Percentiles rank a stretch among this genome's conserved stretches.
Evolutionary conservation across 2,888 invertebrate species (phyloP).

Genomic region (Hemaris fuciformis): DNA sequence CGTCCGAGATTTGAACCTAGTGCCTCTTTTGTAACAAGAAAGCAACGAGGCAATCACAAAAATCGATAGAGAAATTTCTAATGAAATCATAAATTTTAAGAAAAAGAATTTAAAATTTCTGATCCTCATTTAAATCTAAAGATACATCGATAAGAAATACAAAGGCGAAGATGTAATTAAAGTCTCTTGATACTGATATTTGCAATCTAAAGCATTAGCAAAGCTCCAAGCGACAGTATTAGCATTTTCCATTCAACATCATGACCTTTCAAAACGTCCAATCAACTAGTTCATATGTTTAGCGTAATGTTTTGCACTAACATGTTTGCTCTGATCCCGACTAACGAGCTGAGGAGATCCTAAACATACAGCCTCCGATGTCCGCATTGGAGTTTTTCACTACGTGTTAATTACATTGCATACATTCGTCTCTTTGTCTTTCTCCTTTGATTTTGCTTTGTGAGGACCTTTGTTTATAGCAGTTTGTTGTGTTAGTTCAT

Average conservation of each 20-base stretch:
- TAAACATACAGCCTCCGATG: slow-evolving; percentile 28
- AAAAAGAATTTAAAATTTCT: too few species aligned
- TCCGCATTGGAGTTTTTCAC: slow-evolving; percentile 27
- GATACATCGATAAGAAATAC: too few species aligned
- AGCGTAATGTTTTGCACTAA: slow-evolving; percentile 16
- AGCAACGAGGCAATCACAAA: too few species aligned
- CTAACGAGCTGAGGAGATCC: slow-evolving; percentile 20
- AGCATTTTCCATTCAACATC: neutral
- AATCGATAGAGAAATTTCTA: too few species aligned
- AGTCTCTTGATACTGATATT: too few species aligned
- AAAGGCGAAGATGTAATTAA: too few species aligned
- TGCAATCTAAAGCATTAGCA: too few species aligned
- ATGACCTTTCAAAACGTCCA: slow-evolving; percentile 10
- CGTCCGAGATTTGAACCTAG: too few species aligned
- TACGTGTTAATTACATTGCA: slow-evolving; percentile 30
- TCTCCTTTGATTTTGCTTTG: slow-evolving; percentile 14
- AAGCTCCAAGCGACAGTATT: neutral
- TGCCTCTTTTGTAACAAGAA: too few species aligned
- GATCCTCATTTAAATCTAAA: neutral
- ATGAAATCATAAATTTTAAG: too few species aligned
- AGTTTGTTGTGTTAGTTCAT: neutral
- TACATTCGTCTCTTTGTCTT: slow-evolving; percentile 17
- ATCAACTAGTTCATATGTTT: slow-evolving; percentile 12
- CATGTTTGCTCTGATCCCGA: slow-evolving; percentile 9
- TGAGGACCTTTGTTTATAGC: neutral